Base-by-base conservation (phyloP, 2,113 vertebrate species). In the Gallinago jamesoni region DNA sequence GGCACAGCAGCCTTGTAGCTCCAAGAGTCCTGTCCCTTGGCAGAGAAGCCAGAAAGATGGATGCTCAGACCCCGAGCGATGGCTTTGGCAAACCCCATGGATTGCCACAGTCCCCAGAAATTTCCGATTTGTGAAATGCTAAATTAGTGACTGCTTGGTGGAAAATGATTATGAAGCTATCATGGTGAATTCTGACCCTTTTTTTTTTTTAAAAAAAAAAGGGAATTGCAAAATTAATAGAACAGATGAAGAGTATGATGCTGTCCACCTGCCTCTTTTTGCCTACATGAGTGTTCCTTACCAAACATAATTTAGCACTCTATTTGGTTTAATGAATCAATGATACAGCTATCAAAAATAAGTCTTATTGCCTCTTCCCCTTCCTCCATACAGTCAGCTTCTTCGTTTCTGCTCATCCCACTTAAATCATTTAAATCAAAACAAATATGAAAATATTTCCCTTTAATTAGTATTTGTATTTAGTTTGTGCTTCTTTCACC, bases 371-470 rank as follows among this genome's bases (percentile, higher is more conserved):
- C 76, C 56, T 68, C 43, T 73, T 93, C 55, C 10, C 15, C 17
- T 80, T 73, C 66, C 35, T 90, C 73, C 64, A 64, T 12, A 33
- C 15, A 91, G 45, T 56, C 63, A 91, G 28, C 13, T 79, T 72
- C 56, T 84, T 73, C 3, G 3, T 52, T 87, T 89, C 76, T 90
- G 33, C 69, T 90, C 57, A 24, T 94, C 92, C 83, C 37, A 78
- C 88, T 92, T 87, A 56, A 48, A 89, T 18, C 35, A 41, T 72
- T 76, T 43, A 63, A 93, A 95, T 75, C 13, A 82, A 93, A 94
- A 93, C 64, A 90, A 90, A 92, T 62, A 84, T 3, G 25, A 81
- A 93, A 93, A 84, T 75, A 92, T 92, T 93, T 89, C 27, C 39
- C 39, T 89, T 88, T 82, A 85, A 96, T 90, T 93, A 84, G 41